A percentile compares a stretch with the other conserved stretches of the same genome.
phyloP scores from a whole-genome alignment of 2,797 vertebrate genomes.

The Phalanger gymnotis region DNA sequence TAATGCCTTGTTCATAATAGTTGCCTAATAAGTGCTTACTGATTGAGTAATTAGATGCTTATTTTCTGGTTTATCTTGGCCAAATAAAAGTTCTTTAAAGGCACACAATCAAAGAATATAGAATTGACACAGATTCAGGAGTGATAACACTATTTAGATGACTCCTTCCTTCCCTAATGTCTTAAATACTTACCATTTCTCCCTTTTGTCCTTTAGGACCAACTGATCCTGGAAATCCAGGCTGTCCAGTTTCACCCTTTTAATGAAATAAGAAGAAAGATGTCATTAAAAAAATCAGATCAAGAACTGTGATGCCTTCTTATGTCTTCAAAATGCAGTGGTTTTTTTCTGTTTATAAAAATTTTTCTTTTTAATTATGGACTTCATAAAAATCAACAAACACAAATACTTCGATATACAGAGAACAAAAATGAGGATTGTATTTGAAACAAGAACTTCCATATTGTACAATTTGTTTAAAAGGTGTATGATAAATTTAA shows the following conservation, averaged over 20 bases:
- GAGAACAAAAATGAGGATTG: background rate
- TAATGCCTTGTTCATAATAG: background rate
- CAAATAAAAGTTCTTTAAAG: background rate
- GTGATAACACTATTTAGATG: background rate
- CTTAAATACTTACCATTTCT: slow-evolving; percentile 87
- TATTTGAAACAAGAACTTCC: background rate
- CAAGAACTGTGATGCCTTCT: background rate
- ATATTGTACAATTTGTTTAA: background rate
- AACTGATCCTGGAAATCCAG: slow-evolving; percentile 83
- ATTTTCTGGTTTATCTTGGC: background rate
- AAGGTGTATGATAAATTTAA: background rate
- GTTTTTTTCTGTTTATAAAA: background rate
- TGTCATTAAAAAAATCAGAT: background rate
- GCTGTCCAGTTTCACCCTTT: slow-evolving; percentile 87
- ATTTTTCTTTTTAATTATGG: background rate
- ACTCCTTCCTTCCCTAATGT: slow-evolving; percentile 5
- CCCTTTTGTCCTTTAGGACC: slow-evolving; percentile 89
- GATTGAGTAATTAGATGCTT: background rate
- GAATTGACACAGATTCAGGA: background rate
- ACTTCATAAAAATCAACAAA: background rate
- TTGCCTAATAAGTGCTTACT: background rate
- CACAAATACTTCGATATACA: background rate
- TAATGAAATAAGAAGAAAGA: slow-evolving; percentile 71
- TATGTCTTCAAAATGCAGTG: background rate
- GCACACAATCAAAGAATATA: background rate